A percentile compares a stretch with the other conserved stretches of the same genome.
Evolutionary conservation across 1,140 invertebrate genomes (phyloP).

Genomic region (Maconellicoccus hirsutus): DNA sequence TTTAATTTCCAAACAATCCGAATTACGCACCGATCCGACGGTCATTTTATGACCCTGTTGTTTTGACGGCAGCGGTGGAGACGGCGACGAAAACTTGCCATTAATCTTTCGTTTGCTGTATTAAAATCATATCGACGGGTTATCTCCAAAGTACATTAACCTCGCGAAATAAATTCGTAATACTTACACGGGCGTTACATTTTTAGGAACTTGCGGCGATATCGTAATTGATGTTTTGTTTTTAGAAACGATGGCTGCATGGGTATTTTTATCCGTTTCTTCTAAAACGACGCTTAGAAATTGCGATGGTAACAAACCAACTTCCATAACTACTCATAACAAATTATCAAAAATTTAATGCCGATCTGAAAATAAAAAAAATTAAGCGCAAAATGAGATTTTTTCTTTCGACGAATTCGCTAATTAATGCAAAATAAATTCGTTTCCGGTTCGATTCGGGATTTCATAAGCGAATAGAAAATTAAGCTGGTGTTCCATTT

Average conservation of each 20-base stretch:
- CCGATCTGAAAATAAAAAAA: not conserved
- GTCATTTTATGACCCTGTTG: not conserved
- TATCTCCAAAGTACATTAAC: too few relatives aligned
- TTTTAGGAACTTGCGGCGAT: slow-evolving; percentile 1
- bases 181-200: not conserved
- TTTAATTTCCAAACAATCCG: not conserved
- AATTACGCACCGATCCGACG: not conserved
- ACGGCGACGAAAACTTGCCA: not conserved
- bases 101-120: slow-evolving; percentile 22
- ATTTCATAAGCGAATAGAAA: not conserved
- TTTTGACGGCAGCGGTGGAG: not conserved
- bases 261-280: slow-evolving; percentile 12
- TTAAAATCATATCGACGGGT: not conserved
- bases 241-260: not conserved
- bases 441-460: not conserved
- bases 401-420: too few relatives aligned
- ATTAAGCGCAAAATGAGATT: not conserved
- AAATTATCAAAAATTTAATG: not conserved
- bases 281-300: slow-evolving; percentile 27
- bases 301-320: slow-evolving; percentile 25
- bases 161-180: too few relatives aligned
- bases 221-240: not conserved
- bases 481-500: not conserved
- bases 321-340: slow-evolving; percentile 11
- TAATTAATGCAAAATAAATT: not conserved